These are phyloP conservation scores for Petrocephalus zakoni DNA, from an alignment of 2,113 vertebrate species.

Conservation along the genomic window DNA sequence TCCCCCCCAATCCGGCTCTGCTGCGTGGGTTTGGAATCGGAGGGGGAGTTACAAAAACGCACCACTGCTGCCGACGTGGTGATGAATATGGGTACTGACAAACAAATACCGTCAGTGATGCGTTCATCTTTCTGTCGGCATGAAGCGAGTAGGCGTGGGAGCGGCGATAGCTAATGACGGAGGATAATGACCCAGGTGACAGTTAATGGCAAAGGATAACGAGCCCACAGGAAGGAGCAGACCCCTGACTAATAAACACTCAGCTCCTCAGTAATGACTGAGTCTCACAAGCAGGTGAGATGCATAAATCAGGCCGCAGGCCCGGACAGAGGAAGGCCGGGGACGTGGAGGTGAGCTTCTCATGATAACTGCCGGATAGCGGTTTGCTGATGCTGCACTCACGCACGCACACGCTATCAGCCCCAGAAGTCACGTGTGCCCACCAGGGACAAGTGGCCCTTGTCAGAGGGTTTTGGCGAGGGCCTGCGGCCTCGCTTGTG, in stretches of 20 bases:
- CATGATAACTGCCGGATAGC: neutral
- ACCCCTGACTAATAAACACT: neutral
- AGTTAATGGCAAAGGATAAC: neutral
- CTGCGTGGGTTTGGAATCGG: neutral
- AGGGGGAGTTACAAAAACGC: neutral
- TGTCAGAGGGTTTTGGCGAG: neutral
- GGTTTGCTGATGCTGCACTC: neutral
- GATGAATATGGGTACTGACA: neutral
- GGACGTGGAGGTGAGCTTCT: neutral
- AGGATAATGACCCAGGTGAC: slow-evolving; percentile 1
- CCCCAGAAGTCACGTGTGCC: neutral
- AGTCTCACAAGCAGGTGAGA: neutral
- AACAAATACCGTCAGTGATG: neutral
- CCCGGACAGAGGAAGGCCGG: neutral
- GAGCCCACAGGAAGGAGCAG: neutral
- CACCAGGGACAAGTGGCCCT: neutral
- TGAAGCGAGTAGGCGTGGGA: neutral
- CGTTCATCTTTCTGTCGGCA: neutral
- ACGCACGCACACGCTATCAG: neutral
- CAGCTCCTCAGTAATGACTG: neutral
- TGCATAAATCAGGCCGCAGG: neutral
- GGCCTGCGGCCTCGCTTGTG: no score
- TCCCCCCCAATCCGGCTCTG: neutral
- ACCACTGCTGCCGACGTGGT: neutral
- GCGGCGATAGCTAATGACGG: neutral